Evolutionary conservation across 2,797 vertebrate species (phyloP).

Genomic region (Phataginus tricuspis): DNA sequence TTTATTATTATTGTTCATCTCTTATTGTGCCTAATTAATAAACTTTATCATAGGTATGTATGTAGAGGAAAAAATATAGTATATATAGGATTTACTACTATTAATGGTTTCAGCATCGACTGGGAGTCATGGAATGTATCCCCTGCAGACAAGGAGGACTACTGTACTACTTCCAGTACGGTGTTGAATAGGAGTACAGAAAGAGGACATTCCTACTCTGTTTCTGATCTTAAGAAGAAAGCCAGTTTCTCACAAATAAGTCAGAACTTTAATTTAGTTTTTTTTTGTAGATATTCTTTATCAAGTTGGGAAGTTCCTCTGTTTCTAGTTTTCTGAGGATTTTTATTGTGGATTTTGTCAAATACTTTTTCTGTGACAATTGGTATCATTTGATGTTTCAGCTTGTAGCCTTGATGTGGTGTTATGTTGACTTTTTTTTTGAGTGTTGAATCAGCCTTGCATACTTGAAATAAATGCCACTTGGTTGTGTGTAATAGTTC

Average conservation of each 20-base stretch:
- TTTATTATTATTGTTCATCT: too few species aligned
- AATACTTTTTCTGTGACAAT: neutral
- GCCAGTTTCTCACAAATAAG: neutral
- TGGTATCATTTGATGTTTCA: neutral
- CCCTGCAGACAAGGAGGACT: too few species aligned
- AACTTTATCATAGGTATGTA: too few species aligned
- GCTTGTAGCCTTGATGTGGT: neutral
- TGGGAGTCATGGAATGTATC: too few species aligned
- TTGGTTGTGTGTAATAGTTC: neutral
- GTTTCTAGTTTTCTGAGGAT: neutral
- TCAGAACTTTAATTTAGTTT: neutral
- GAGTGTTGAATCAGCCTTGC: neutral
- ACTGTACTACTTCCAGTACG: neutral
- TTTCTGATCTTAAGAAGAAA: neutral
- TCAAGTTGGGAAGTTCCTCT: neutral
- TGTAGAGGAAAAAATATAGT: too few species aligned
- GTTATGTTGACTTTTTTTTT: neutral
- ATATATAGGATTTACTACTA: too few species aligned
- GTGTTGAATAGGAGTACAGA: neutral
- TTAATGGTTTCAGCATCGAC: too few species aligned
- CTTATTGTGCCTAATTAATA: too few species aligned
- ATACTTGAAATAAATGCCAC: neutral
- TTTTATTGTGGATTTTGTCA: neutral
- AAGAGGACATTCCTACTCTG: neutral
- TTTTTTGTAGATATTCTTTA: neutral